Conservation (phyloP, 2,113 vertebrate genomes). For the Siphamia tubifer region DNA sequence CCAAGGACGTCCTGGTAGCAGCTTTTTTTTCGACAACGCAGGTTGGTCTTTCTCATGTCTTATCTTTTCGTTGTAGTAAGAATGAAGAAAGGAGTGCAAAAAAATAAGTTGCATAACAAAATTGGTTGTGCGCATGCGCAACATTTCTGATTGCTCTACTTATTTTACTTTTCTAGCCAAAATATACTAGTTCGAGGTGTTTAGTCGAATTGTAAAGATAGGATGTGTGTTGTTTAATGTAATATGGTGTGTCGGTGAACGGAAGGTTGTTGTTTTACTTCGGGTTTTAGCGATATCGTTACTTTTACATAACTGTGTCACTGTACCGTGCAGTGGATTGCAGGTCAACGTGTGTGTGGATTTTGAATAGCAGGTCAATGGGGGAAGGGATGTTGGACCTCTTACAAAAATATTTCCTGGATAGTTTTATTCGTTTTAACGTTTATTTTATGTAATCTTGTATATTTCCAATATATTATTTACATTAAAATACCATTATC, state of each 20-base stretch:
- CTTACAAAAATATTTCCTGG: neutral
- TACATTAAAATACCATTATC: accelerated
- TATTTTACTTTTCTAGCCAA: conserved; percentile 22
- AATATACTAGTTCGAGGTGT: neutral
- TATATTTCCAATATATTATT: neutral
- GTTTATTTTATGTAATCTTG: neutral
- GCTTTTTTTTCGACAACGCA: neutral
- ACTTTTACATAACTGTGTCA: conserved; percentile 82
- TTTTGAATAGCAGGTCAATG: conserved; percentile 68
- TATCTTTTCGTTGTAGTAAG: neutral
- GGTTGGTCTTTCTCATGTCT: conserved; percentile 39
- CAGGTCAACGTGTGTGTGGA: conserved; percentile 77
- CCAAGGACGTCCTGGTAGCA: neutral
- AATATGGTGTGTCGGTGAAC: neutral
- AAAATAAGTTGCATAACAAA: conserved; percentile 70
- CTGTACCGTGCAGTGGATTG: conserved; percentile 75
- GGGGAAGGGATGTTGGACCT: conserved; percentile 25
- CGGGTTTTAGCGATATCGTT: neutral
- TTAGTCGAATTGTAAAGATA: accelerated
- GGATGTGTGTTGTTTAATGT: neutral
- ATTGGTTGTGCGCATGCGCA: conserved; percentile 65
- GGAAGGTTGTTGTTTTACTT: accelerated
- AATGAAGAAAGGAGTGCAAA: neutral
- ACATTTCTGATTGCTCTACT: conserved; percentile 17
- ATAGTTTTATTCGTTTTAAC: neutral